Evolutionary conservation across 2,797 vertebrate species (phyloP).

Genomic region (Myripristis jacobus): DNA sequence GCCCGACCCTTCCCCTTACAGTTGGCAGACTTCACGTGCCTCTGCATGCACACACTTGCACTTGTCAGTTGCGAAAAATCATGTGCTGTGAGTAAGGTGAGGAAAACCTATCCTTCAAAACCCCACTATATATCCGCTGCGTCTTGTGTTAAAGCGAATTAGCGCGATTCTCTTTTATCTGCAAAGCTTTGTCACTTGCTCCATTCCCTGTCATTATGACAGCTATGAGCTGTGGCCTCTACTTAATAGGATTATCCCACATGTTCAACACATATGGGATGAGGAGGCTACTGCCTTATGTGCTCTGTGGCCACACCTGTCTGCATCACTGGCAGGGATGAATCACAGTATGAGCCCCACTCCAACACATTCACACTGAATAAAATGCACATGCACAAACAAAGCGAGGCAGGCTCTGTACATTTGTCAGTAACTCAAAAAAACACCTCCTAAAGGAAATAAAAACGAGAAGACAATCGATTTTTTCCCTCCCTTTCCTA

Average conservation of each 20-base stretch:
- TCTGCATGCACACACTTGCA: conserved; percentile 18
- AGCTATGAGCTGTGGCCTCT: conserved; percentile 55
- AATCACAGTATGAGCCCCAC: too few relatives aligned
- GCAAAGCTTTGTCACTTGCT: conserved; percentile 67
- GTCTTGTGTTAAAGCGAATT: conserved; percentile 58
- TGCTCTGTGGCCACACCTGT: conserved; percentile 53
- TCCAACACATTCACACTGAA: too few relatives aligned
- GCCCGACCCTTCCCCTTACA: background rate
- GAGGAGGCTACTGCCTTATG: conserved; percentile 47
- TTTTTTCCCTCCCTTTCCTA: too few relatives aligned
- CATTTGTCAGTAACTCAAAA: too few relatives aligned
- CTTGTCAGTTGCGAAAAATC: conserved; percentile 46
- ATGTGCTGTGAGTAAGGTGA: conserved; percentile 37
- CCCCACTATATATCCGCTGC: conserved; percentile 17
- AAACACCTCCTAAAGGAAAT: too few relatives aligned
- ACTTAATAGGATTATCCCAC: conserved; percentile 70
- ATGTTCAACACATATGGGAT: conserved; percentile 57
- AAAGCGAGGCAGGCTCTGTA: too few relatives aligned
- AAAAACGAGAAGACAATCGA: too few relatives aligned
- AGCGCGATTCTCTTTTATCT: conserved; percentile 66
- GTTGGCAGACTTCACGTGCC: background rate
- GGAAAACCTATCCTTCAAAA: conserved; percentile 36
- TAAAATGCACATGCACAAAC: too few relatives aligned
- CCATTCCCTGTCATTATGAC: conserved; percentile 52
- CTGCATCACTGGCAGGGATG: conserved; percentile 14